Conservation (phyloP, 2,888 invertebrate species). For the Candidula unifasciata region DNA sequence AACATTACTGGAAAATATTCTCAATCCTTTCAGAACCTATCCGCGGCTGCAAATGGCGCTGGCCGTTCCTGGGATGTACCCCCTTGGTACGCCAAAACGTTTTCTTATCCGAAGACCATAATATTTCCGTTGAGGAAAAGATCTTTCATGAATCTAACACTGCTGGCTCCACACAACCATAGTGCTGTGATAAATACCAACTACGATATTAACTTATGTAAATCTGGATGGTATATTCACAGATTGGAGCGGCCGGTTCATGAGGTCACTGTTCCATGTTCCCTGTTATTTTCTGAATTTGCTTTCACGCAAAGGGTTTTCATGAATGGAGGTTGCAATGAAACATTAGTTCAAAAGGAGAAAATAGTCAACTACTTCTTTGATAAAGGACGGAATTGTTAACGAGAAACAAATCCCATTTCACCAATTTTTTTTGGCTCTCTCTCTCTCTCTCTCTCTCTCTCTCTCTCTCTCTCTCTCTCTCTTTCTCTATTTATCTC, state of each 20-base stretch:
- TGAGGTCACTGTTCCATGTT: conserved; percentile 51
- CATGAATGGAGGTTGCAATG: too few species aligned
- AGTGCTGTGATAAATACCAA: conserved; percentile 42
- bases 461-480: too few species aligned
- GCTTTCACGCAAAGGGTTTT: conserved; percentile 52
- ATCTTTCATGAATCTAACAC: conserved; percentile 54
- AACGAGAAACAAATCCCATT: too few species aligned
- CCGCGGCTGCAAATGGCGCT: conserved; percentile 49
- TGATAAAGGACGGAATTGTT: conserved; percentile 13
- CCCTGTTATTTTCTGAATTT: conserved; percentile 47
- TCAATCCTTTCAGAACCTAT: neutral
- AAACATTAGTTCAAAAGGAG: conserved; percentile 49
- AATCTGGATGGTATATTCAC: conserved; percentile 53
- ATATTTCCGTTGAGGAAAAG: conserved; percentile 57
- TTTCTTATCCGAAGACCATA: conserved; percentile 49
- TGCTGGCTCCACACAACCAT: conserved; percentile 57
- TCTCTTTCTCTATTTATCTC: too few species aligned
- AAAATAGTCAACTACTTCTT: conserved; percentile 9
- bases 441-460: too few species aligned
- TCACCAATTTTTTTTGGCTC: too few species aligned
- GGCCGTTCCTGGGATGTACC: conserved; percentile 59
- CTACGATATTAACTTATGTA: conserved; percentile 51
- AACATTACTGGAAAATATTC: conserved; percentile 33
- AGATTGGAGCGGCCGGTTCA: conserved; percentile 36
- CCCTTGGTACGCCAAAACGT: conserved; percentile 32